phyloP scores from a whole-genome alignment of 2,797 vertebrate genomes.

The Odontamblyopus lacepedii region DNA sequence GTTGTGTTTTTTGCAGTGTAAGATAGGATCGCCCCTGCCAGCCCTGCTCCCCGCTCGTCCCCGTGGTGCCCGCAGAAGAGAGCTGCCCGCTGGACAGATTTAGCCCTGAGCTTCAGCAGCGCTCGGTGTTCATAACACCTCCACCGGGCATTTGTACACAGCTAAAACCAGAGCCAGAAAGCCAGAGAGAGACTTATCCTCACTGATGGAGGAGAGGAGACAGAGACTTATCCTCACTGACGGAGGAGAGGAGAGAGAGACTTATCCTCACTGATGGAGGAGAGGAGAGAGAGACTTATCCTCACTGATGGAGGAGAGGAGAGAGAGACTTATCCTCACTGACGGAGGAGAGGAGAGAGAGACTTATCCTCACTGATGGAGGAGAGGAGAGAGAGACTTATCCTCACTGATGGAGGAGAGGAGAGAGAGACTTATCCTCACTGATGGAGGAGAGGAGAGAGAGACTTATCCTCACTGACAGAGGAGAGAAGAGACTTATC shows the following conservation, averaged over 20 bases:
- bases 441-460: not conserved
- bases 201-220: not conserved
- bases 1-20: slow-evolving; percentile 7
- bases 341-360: too few species aligned
- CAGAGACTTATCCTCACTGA: slow-evolving; percentile 36
- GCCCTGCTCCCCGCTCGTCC: slow-evolving; percentile 52
- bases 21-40: slow-evolving; percentile 64
- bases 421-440: too few species aligned
- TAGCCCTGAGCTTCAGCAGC: slow-evolving; percentile 44
- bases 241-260: too few species aligned
- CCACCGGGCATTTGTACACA: slow-evolving; percentile 62
- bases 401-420: slow-evolving; percentile 17
- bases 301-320: too few species aligned
- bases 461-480: slow-evolving; percentile 35
- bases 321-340: too few species aligned
- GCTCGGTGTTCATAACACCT: slow-evolving; percentile 65
- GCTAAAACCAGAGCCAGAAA: slow-evolving; percentile 30
- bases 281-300: too few species aligned
- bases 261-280: not conserved
- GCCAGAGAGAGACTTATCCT: slow-evolving; percentile 36
- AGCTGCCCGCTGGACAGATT: slow-evolving; percentile 67
- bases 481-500: not conserved
- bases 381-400: slow-evolving; percentile 21
- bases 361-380: slow-evolving; percentile 35
- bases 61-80: slow-evolving; percentile 62